Percentiles rank a stretch among this genome's conserved stretches.
Evolutionary conservation across 2,797 vertebrate genomes (phyloP).

Genomic region (Anas capensis): DNA sequence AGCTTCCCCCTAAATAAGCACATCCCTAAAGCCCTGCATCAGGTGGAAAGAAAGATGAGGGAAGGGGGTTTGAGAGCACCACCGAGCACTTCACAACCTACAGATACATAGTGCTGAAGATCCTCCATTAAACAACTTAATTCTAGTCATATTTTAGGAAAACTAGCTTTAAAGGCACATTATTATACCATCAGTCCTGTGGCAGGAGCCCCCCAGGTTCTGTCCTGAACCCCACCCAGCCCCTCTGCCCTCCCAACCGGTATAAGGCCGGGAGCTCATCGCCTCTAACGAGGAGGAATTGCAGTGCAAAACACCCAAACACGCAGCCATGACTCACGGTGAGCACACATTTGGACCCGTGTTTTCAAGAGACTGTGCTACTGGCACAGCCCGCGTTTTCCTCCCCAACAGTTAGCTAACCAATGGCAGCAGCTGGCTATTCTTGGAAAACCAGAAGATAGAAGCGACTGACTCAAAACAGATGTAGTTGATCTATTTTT

Average conservation of each 20-base stretch:
- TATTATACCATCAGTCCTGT: rapidly evolving
- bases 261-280: rapidly evolving
- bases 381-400: constrained; percentile 40
- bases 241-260: background rate
- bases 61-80: background rate
- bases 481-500: constrained; percentile 33
- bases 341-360: constrained; percentile 36
- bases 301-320: background rate
- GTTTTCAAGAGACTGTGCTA: constrained; percentile 43
- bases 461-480: constrained; percentile 58
- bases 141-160: background rate
- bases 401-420: constrained; percentile 32
- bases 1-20: background rate
- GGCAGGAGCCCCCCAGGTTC: background rate
- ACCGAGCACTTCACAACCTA: background rate
- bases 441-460: constrained; percentile 64
- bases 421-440: constrained; percentile 59
- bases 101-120: rapidly evolving
- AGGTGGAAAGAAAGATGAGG: background rate
- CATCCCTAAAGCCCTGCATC: rapidly evolving
- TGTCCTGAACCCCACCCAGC: background rate
- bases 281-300: background rate
- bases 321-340: constrained; percentile 34
- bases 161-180: rapidly evolving
- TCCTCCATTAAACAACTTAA: background rate